phyloP scores from a whole-genome alignment of 2,888 invertebrate species.

The Ephialtes manifestator region DNA sequence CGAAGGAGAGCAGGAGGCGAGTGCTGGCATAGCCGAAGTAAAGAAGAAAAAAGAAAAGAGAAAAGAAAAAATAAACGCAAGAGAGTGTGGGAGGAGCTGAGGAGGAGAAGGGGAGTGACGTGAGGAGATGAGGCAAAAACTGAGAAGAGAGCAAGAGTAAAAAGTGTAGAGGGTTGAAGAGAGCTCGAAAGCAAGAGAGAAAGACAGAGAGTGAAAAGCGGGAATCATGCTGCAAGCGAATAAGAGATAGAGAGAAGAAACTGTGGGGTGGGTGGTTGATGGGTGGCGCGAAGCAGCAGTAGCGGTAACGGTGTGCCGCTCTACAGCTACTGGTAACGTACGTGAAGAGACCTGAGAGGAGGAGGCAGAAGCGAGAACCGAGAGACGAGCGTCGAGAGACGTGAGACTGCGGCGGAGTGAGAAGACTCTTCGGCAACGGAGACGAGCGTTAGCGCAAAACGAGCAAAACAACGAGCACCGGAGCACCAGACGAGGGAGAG shows the following conservation, averaged over 20 bases:
- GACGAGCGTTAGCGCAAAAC: conserved; percentile 58
- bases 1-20: conserved; percentile 51
- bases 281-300: conserved; percentile 17
- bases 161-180: conserved; percentile 12
- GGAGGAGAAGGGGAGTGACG: neutral
- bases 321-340: conserved; percentile 17
- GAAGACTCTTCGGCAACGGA: conserved; percentile 64
- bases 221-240: conserved; percentile 49
- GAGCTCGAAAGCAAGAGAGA: conserved; percentile 50
- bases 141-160: conserved; percentile 27
- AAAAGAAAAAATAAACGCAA: neutral
- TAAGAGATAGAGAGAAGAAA: conserved; percentile 52
- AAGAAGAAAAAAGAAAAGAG: conserved; percentile 51
- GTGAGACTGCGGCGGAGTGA: conserved; percentile 63
- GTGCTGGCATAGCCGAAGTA: conserved; percentile 50
- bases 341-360: conserved; percentile 19
- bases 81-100: conserved; percentile 50
- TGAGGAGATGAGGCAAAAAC: conserved; percentile 33
- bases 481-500: conserved; percentile 44
- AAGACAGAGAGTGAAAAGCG: conserved; percentile 60
- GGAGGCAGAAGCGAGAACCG: conserved; percentile 30
- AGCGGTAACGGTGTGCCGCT: conserved; percentile 27
- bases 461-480: conserved; percentile 57
- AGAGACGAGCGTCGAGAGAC: conserved; percentile 59
- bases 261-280: conserved; percentile 6